Evolutionary conservation across 2,888 invertebrate genomes (phyloP), one percentile per base, ranked within the genome.

Genomic region (Cheilosia grossa): DNA sequence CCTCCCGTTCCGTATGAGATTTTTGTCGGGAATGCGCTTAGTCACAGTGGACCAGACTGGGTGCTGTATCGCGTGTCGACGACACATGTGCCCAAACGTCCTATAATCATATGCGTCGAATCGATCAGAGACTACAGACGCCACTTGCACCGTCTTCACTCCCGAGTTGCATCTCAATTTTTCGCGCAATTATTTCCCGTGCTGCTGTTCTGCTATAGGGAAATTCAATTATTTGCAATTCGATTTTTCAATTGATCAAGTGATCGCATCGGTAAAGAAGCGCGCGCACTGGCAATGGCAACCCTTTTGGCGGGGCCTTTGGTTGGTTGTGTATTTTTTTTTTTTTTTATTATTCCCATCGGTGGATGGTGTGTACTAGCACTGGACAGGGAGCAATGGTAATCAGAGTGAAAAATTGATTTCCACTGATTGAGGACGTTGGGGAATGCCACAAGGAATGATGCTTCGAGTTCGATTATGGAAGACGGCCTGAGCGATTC

Each of bases 321-420:
- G 54, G 54, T 30, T 30, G 30, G 30, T 30, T 30, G 9, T 30
- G 0, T 24, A 47, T 24, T n/a, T 13, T 58, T 49, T 56, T 47
- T 47, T 47, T 40, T 51, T 19, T 1, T 21, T 61, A 19, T 74
- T 70, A 69, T 83, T 74, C 79, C 51, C 83, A 72, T 69, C 58
- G 69, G 63, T n/a, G 47, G 47, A 72, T 54, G 30, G 27, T 59
- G 47, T 51, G 37, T 24, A 53, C 74, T 69, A 79, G 82, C 82
- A 67, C 61, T 67, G 58, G 10, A 40, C 63, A 54, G 64, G 80
- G 53, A 83, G 74, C 80, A 58, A 59, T 58, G 66, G 75, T 85
- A 85, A 85, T 85, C 85, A 63, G 80, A 77, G 75, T 75, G 72
- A 81, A 77, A 85, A 85, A 85, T 85, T 85, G 85, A 81, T 81